Conservation (phyloP, 30 jellyfish, hydroid and myxozoan genomes). For the Aurelia aurita complex sp. Pacific region DNA sequence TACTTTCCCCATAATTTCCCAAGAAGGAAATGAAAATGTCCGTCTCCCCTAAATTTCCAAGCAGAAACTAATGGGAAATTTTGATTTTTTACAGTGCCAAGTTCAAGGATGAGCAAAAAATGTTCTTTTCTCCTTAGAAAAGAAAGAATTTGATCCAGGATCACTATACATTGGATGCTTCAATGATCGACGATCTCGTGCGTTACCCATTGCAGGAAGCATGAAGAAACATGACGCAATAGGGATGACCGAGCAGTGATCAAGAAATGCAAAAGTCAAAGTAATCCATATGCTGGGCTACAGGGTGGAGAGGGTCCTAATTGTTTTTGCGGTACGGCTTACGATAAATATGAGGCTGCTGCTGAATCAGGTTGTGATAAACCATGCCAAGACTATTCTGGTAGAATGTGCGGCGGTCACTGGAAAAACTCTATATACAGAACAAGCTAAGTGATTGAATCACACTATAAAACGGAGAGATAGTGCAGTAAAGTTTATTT, state of each 20-base stretch:
- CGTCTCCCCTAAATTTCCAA: too few relatives aligned
- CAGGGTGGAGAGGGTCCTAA: not conserved
- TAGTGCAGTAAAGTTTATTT: too few relatives aligned
- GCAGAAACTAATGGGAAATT: too few relatives aligned
- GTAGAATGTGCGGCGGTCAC: conserved; percentile 6
- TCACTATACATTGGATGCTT: conserved; percentile 21
- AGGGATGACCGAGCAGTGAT: conserved; percentile 11
- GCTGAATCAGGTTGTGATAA: conserved; percentile 2
- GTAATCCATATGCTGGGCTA: conserved; percentile 29
- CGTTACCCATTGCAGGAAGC: not conserved
- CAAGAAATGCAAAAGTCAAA: not conserved
- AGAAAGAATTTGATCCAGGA: not conserved
- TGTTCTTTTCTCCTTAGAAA: too few relatives aligned
- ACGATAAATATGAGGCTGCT: not conserved
- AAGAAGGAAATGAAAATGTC: too few relatives aligned
- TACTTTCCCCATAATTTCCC: too few relatives aligned
- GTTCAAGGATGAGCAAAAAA: too few relatives aligned
- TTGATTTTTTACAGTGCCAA: too few relatives aligned
- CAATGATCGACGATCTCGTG: conserved; percentile 1
- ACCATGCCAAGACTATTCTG: not conserved
- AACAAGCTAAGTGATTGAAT: not conserved
- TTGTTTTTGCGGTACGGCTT: conserved; percentile 18
- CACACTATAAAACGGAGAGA: too few relatives aligned
- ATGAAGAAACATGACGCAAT: not conserved
- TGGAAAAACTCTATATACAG: conserved; percentile 34